A percentile compares a stretch with the other conserved stretches of the same genome.
Evolutionary conservation across 2,113 vertebrate species (phyloP).

Genomic region (Clupea harengus): DNA sequence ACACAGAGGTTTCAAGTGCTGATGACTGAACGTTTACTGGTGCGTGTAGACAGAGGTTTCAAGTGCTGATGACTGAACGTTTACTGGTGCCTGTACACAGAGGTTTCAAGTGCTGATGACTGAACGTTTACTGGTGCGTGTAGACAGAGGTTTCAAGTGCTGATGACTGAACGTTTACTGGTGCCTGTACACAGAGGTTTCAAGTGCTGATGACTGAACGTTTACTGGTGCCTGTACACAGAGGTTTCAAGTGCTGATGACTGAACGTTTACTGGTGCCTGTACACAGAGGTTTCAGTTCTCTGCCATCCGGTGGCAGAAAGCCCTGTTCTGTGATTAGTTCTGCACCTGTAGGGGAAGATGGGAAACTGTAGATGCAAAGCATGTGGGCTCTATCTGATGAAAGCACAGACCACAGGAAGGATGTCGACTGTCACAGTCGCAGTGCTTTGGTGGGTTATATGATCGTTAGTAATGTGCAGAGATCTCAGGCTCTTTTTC

Average conservation of each 20-base stretch:
- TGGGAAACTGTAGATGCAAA: not conserved
- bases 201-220: not conserved
- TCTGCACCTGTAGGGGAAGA: not conserved
- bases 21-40: not conserved
- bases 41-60: not conserved
- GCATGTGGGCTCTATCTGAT: not conserved
- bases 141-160: not conserved
- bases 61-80: not conserved
- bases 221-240: not conserved
- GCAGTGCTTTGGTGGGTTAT: not conserved
- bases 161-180: not conserved
- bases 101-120: not conserved
- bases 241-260: not conserved
- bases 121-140: not conserved
- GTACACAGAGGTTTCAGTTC: not conserved
- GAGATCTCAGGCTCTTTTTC: not conserved
- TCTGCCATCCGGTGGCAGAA: not conserved
- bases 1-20: not conserved
- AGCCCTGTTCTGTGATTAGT: not conserved
- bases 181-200: not conserved
- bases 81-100: not conserved
- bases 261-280: not conserved
- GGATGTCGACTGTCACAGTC: not conserved
- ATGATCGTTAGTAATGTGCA: not conserved
- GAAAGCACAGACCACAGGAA: conserved; percentile 15